Evolutionary conservation across 2,888 invertebrate genomes (phyloP).

Genomic region (Hirudinaria manillensis): DNA sequence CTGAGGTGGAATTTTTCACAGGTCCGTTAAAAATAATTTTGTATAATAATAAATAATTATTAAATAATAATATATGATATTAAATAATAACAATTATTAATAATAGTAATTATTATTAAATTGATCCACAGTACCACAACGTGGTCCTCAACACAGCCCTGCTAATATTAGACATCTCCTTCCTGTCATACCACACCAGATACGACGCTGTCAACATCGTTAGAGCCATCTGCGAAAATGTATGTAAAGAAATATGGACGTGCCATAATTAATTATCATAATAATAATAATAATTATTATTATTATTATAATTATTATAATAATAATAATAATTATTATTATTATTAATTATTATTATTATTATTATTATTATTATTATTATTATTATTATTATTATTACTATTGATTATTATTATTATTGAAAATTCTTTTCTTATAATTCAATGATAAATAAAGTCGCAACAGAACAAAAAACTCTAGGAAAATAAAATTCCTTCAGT

Average conservation of each 20-base stretch:
- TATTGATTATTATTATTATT: no score
- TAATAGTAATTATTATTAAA: background rate
- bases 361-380: background rate
- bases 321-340: background rate
- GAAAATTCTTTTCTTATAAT: no score
- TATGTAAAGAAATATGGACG: conserved; percentile 36
- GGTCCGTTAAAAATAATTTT: conserved; percentile 39
- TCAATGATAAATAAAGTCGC: no score
- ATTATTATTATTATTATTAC: background rate
- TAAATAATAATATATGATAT: background rate
- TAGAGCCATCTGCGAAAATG: conserved; percentile 43
- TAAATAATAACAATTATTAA: background rate
- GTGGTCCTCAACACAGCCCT: conserved; percentile 47
- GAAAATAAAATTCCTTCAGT: no score
- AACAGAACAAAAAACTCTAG: no score
- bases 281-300: no score
- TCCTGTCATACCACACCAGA: conserved; percentile 57
- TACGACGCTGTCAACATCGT: conserved; percentile 43
- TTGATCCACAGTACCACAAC: conserved; percentile 46
- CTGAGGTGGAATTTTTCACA: conserved; percentile 82
- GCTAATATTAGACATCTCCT: conserved; percentile 57
- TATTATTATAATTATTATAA: background rate
- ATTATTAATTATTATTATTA: conserved; percentile 4
- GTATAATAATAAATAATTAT: background rate
- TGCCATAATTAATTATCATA: no score